A percentile compares a stretch with the other conserved stretches of the same genome.
phyloP scores from a whole-genome alignment of 2,113 vertebrate species.

The Columba janthina region DNA sequence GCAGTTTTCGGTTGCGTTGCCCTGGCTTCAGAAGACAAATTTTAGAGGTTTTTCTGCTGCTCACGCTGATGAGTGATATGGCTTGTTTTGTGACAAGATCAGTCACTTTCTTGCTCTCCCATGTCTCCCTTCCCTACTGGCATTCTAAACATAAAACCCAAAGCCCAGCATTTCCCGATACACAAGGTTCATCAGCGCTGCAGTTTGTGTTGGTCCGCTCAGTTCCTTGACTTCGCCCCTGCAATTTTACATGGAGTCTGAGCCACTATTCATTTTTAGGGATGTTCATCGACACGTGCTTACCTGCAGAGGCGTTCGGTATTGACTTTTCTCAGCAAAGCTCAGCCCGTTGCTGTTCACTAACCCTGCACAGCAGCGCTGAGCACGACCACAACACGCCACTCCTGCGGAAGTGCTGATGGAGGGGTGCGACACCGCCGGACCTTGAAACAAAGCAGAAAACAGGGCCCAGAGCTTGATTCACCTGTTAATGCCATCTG shows the following conservation, averaged over 20 bases:
- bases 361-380: fast-evolving
- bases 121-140: not conserved
- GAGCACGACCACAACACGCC: fast-evolving
- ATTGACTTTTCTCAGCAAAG: not conserved
- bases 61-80: not conserved
- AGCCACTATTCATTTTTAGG: not conserved
- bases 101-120: not conserved
- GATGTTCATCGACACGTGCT: not conserved
- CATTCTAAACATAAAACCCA: not conserved
- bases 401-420: not conserved
- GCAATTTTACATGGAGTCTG: not conserved
- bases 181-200: not conserved
- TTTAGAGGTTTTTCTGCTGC: not conserved
- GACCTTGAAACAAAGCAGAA: not conserved
- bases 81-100: constrained; percentile 1
- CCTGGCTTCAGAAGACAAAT: not conserved
- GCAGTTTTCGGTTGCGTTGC: not conserved
- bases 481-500: not conserved
- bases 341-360: too few relatives aligned
- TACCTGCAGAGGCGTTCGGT: not conserved
- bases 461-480: not conserved
- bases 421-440: too few relatives aligned
- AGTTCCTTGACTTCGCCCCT: not conserved
- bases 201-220: not conserved
- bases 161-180: not conserved